These are phyloP conservation scores for Dendrocopos noguchii DNA, from an alignment of 2,113 vertebrate genomes.

Conservation along the genomic window DNA sequence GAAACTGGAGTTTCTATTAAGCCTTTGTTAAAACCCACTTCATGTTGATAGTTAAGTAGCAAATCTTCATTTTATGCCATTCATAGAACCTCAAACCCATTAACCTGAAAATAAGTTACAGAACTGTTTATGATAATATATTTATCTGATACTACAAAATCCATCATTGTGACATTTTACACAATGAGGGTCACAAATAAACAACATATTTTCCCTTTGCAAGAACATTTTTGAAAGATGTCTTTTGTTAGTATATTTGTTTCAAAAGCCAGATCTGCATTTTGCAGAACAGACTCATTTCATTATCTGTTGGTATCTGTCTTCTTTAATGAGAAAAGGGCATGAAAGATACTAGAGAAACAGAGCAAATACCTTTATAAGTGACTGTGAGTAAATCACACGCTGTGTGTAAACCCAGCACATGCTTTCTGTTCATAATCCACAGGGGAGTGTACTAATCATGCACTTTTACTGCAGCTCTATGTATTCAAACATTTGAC, in stretches of 20 bases:
- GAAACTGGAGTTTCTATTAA: background rate
- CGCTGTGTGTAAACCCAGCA: slow-evolving; percentile 10
- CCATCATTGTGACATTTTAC: background rate
- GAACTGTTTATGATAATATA: background rate
- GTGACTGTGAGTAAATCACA: slow-evolving; percentile 45
- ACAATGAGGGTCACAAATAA: background rate
- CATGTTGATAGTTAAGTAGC: background rate
- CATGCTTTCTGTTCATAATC: slow-evolving; percentile 43
- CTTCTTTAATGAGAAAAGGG: slow-evolving; percentile 44
- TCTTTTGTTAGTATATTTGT: background rate
- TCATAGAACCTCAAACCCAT: background rate
- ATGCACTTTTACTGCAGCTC: slow-evolving; percentile 42
- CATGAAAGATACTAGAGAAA: slow-evolving; percentile 11
- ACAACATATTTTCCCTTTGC: background rate
- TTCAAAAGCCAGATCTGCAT: slow-evolving; percentile 15
- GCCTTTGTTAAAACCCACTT: background rate
- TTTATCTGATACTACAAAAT: background rate
- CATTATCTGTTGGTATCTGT: slow-evolving; percentile 37
- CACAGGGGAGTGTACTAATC: slow-evolving; percentile 20
- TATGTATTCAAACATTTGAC: slow-evolving; percentile 46
- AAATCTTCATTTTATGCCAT: background rate
- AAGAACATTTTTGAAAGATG: background rate
- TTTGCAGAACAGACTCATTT: background rate
- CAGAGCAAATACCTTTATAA: slow-evolving; percentile 39
- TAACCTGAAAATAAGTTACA: background rate